Percentiles rank a stretch among this genome's conserved stretches.
Evolutionary conservation across 1,140 invertebrate genomes (phyloP).

Genomic region (Papilio helenus): DNA sequence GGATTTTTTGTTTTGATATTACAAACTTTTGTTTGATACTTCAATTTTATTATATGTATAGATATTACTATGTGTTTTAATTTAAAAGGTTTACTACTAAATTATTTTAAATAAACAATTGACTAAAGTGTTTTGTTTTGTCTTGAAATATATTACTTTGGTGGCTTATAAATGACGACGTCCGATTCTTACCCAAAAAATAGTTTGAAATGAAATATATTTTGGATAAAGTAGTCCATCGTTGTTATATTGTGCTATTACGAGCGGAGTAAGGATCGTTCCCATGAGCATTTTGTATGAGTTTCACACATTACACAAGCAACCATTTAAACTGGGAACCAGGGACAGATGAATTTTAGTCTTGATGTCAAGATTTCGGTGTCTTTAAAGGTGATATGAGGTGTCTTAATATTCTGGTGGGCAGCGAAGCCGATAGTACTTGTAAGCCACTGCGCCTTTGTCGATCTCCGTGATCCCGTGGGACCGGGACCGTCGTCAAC

Average conservation of each 20-base stretch:
- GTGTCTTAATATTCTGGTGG: conserved; percentile 38
- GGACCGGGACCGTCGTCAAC: conserved; percentile 71
- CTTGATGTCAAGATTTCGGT: not conserved
- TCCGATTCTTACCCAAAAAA: not conserved
- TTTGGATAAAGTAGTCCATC: conserved; percentile 53
- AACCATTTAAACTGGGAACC: conserved; percentile 53
- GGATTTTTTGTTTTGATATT: too few relatives aligned
- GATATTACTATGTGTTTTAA: not conserved
- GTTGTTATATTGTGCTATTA: conserved; percentile 60
- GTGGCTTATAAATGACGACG: conserved; percentile 36
- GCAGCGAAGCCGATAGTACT: conserved; percentile 59
- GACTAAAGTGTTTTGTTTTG: not conserved
- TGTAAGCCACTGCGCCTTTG: conserved; percentile 63
- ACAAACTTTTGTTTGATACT: too few relatives aligned
- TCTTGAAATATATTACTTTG: conserved; percentile 14
- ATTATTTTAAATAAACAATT: not conserved
- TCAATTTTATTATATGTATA: too few relatives aligned
- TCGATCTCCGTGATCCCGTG: conserved; percentile 63
- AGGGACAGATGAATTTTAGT: conserved; percentile 52
- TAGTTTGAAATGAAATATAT: conserved; percentile 44
- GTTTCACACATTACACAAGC: conserved; percentile 57
- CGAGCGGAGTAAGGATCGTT: conserved; percentile 54
- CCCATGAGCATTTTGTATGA: conserved; percentile 58
- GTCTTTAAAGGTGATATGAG: conserved; percentile 8
- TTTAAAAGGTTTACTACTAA: not conserved